Evolutionary conservation across 2,888 invertebrate genomes (phyloP), one percentile per base, ranked within the genome.

Genomic region (Helicoverpa assulta): DNA sequence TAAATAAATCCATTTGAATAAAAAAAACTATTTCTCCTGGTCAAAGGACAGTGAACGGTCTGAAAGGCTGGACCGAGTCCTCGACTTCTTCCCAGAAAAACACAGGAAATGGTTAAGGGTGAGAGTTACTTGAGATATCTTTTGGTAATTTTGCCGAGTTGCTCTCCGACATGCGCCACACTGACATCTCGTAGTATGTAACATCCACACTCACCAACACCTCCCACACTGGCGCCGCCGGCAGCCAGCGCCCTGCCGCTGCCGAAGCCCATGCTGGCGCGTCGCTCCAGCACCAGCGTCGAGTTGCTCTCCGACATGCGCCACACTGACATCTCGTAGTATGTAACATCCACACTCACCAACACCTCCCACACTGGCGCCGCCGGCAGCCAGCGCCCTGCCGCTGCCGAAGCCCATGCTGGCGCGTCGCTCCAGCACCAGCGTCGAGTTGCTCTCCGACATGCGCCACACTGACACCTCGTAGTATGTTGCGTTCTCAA

Each of bases 401-500:
- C 93, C 91, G 18, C 89, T 88, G 1, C 94, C 94, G 64, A 92
- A 92, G 0, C 93, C 94, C 93, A 95, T 92, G 18, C 93, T 90
- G 0, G 92, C 92, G 21, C 93, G 89, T 0, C 92, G 88, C 54
- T 94, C 93, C 0, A 95, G 87, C 1, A 94, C 83, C 40, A 95
- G 78, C 0, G 95, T 94, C 0, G 94, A 88, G 78, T 95, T 95
- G 5, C 91, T 92, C 0, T 91, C 91, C 0, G 95, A 94, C 89
- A 95, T 90, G 37, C 94, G 88, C 95, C 95, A 95, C 0, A 95
- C 92, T 2, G 94, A 92, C 0, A 95, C 92, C 80, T 95, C 95
- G 85, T 95, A 95, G 85, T 95, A 92, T 0, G 95, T 94, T 26
- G 95, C 95, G 76, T 95, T 95, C 80, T 95, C 95, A 58, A 95